Evolutionary conservation across 2,888 invertebrate species (phyloP), one percentile per base, ranked within the genome.

Genomic region (Dyspetes luteomarginatus): DNA sequence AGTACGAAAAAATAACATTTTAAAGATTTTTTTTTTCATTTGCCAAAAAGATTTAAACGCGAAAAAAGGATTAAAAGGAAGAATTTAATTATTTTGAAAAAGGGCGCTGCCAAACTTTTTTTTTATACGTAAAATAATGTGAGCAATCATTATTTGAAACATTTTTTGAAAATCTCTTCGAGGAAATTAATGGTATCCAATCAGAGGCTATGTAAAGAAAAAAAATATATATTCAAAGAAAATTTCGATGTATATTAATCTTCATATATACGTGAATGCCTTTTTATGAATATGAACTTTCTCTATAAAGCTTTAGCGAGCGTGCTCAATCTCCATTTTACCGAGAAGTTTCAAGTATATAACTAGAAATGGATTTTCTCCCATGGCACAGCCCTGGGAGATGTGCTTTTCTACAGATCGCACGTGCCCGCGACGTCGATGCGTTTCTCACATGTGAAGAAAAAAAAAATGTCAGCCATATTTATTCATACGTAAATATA

Each of bases 261-360:
- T 36, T 5, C 48, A 17, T 48, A 3, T 15, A 48, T 15, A 15
- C 48, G 17, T 15, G n/a, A n/a, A 1, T 5, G 15, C n/a, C 17
- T 48, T 36, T 36, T 15, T 15, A 15, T 48, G 48, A 48, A 17
- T 48, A 48, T 48, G 15, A 48, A 48, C 15, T 48, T 48, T n/a
- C 15, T n/a, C n/a, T n/a, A 48, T 48, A 48, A 43, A 17, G 24
- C 26, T 22, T 26, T 9, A 60, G 43, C 64, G 77, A 28, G 65
- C 65, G 77, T 72, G 78, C 60, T 67, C 78, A 72, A 65, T 65
- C 78, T 78, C 71, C 62, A 48, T 73, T 55, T 28, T 52, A 15
- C n/a, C 30, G 36, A 48, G 15, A n/a, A 48, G 48, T 15, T 12
- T 36, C 15, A 15, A 48, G 48, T 17, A 48, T 17, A 17, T 48